Percentiles rank a stretch among this genome's conserved stretches.
phyloP scores from a whole-genome alignment of 2,888 invertebrate species.

The Noctua janthina region DNA sequence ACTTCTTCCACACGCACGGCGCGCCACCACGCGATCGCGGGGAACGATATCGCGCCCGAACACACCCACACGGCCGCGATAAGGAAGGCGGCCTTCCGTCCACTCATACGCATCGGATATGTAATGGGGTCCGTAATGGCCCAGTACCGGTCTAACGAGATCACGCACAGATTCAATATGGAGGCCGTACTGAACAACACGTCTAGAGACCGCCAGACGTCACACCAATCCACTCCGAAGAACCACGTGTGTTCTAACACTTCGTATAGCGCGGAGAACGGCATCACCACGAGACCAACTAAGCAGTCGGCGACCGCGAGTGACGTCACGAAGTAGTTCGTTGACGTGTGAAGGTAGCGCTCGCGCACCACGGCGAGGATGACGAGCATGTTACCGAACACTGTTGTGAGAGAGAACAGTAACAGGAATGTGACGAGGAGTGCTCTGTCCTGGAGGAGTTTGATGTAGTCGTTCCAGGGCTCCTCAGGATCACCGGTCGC shows the following conservation, averaged over 20 bases:
- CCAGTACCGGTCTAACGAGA: constrained; percentile 99
- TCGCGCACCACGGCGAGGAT: constrained; percentile 98
- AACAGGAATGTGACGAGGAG: constrained; percentile 95
- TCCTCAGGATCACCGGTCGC: constrained; percentile 76
- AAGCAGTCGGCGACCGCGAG: constrained; percentile 98
- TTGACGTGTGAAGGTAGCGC: constrained; percentile 98
- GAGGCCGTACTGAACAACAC: constrained; percentile 99
- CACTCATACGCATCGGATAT: constrained; percentile 98
- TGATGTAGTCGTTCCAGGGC: constrained; percentile 87
- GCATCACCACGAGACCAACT: constrained; percentile 99
- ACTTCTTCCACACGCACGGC: constrained; percentile 95
- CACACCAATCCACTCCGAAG: constrained; percentile 98
- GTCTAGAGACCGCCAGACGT: constrained; percentile 99
- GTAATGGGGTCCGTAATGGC: constrained; percentile 99
- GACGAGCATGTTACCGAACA: constrained; percentile 98
- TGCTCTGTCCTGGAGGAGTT: constrained; percentile 92
- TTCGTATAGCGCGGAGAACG: constrained; percentile 97
- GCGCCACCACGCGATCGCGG: constrained; percentile 99
- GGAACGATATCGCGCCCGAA: constrained; percentile 99
- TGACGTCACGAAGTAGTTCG: constrained; percentile 99
- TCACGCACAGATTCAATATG: constrained; percentile 99
- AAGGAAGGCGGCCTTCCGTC: constrained; percentile 95
- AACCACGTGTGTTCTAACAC: constrained; percentile 97
- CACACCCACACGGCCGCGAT: constrained; percentile 99
- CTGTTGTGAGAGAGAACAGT: constrained; percentile 97